Evolutionary conservation across 2,888 invertebrate genomes (phyloP).

Genomic region (Heteropelma amictum): DNA sequence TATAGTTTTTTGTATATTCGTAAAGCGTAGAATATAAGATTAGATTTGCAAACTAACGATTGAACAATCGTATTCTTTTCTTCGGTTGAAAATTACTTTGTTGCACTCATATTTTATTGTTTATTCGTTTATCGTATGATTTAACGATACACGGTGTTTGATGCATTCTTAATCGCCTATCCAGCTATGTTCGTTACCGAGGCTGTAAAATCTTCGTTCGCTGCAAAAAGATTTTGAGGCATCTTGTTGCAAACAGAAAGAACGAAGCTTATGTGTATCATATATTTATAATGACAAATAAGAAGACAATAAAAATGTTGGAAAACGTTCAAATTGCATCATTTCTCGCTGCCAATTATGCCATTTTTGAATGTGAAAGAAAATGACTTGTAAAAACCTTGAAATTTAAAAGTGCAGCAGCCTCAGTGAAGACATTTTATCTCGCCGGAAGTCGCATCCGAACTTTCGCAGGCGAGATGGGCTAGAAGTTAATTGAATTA

Average conservation of each 20-base stretch:
- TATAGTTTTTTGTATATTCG: slow-evolving; percentile 42
- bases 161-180: background rate
- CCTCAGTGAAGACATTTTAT: too few relatives aligned
- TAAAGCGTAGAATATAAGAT: too few relatives aligned
- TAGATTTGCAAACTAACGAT: too few relatives aligned
- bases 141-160: slow-evolving; percentile 14
- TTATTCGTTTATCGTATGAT: background rate
- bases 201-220: slow-evolving; percentile 11
- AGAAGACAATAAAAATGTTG: slow-evolving; percentile 44
- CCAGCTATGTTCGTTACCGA: slow-evolving; percentile 7
- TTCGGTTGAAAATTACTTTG: background rate
- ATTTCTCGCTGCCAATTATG: too few relatives aligned
- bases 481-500: too few relatives aligned
- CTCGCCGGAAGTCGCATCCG: too few relatives aligned
- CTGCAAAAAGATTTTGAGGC: slow-evolving; percentile 9
- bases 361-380: too few relatives aligned
- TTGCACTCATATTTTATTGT: background rate
- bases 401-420: too few relatives aligned
- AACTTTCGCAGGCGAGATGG: too few relatives aligned
- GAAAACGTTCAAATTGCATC: too few relatives aligned
- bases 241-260: slow-evolving; percentile 12
- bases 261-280: slow-evolving; percentile 24
- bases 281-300: slow-evolving; percentile 31
- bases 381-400: too few relatives aligned
- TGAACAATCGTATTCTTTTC: background rate